Evolutionary conservation across 2,888 invertebrate genomes (phyloP).

Genomic region (Epirrhoe alternata): DNA sequence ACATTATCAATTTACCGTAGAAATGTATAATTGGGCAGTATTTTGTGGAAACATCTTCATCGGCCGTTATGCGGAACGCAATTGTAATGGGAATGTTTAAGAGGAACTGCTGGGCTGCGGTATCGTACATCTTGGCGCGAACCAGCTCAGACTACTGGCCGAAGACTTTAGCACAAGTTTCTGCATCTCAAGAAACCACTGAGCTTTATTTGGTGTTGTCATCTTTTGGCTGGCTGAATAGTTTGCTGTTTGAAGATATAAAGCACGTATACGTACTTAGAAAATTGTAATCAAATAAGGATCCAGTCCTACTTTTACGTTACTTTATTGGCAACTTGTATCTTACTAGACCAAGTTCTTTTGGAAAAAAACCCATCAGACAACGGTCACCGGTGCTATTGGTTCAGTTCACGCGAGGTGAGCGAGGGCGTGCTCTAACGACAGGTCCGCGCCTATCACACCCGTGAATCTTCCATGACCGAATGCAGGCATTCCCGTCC

Average conservation of each 20-base stretch:
- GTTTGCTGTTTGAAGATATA: no score
- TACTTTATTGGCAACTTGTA: not conserved
- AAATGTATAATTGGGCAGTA: constrained; percentile 58
- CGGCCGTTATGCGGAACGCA: constrained; percentile 46
- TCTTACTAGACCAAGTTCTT: not conserved
- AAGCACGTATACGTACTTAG: no score
- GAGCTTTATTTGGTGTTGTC: no score
- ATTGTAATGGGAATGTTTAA: constrained; percentile 35
- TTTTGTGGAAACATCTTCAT: constrained; percentile 53
- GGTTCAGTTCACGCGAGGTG: constrained; percentile 30
- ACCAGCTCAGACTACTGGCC: constrained; percentile 25
- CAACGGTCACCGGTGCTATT: constrained; percentile 29
- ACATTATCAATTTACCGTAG: constrained; percentile 62
- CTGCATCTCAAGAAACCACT: not conserved
- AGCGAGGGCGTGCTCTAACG: constrained; percentile 30
- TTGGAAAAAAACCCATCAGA: constrained; percentile 11
- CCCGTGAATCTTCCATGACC: constrained; percentile 36
- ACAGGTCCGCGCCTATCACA: constrained; percentile 30
- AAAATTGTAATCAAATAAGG: no score
- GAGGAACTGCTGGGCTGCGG: constrained; percentile 26
- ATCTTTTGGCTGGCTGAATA: no score
- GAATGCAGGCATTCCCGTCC: constrained; percentile 37
- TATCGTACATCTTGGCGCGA: constrained; percentile 47
- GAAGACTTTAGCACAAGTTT: constrained; percentile 13
- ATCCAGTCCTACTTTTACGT: not conserved